Evolutionary conservation across 1,140 invertebrate genomes (phyloP).

Genomic region (Brachionus asplanchnoidis): DNA sequence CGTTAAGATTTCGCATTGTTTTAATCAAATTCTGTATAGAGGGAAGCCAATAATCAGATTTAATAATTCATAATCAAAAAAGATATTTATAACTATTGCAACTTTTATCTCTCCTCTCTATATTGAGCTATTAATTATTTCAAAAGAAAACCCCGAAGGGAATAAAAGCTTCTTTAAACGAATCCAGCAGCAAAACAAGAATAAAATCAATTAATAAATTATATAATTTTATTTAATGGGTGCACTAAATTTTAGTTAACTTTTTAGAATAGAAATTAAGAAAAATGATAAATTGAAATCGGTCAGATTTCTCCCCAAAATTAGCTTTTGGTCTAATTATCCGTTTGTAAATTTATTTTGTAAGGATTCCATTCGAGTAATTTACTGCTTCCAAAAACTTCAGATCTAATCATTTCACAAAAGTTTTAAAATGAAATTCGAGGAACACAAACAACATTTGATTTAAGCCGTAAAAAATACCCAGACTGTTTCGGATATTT

Average conservation of each 20-base stretch:
- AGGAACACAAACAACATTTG: not conserved
- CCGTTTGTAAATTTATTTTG: not conserved
- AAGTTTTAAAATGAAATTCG: not conserved
- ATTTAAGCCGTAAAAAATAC: not conserved
- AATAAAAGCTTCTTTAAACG: not conserved
- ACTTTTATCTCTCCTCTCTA: not conserved
- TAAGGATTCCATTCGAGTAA: not conserved
- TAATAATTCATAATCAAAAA: not conserved
- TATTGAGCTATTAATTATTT: not conserved
- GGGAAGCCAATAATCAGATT: not conserved
- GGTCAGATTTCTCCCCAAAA: not conserved
- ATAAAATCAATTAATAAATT: conserved; percentile 2
- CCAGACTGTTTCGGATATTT: not conserved
- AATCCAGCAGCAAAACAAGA: not conserved
- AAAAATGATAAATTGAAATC: not conserved
- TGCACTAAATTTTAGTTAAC: not conserved
- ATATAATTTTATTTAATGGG: not conserved
- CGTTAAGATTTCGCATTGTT: not conserved
- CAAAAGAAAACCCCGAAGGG: not conserved
- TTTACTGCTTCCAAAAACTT: not conserved
- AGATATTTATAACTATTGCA: not conserved
- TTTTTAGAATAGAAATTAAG: not conserved
- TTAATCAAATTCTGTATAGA: not conserved
- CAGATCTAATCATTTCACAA: not conserved
- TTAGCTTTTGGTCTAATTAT: not conserved